These are phyloP conservation scores for Phortica magna DNA, from an alignment of 2,888 invertebrate genomes.

Conservation along the genomic window DNA sequence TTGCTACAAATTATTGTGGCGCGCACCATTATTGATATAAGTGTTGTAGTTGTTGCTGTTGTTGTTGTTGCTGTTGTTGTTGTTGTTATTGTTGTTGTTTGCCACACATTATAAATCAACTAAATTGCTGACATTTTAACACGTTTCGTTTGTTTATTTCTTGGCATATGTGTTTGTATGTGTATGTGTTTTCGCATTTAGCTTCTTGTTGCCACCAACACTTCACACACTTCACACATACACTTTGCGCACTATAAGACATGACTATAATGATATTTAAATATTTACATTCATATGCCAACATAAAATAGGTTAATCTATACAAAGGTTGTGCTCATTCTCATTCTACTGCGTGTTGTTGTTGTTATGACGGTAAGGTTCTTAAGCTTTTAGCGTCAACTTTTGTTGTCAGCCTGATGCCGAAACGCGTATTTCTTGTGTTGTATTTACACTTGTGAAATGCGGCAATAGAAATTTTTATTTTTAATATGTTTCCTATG, in stretches of 20 bases:
- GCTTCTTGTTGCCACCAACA: neutral
- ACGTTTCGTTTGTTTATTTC: slow-evolving; percentile 57
- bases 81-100: slow-evolving; percentile 46
- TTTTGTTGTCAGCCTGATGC: slow-evolving; percentile 52
- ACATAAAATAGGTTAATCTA: slow-evolving; percentile 24
- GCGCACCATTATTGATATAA: neutral
- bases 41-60: slow-evolving; percentile 28
- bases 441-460: slow-evolving; percentile 39
- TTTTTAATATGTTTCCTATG: slow-evolving; percentile 42
- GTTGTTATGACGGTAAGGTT: no score
- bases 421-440: neutral
- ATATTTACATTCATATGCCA: slow-evolving; percentile 62
- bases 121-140: slow-evolving; percentile 72
- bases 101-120: slow-evolving; percentile 66
- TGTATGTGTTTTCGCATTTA: slow-evolving; percentile 8
- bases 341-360: neutral
- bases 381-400: neutral
- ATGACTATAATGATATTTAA: slow-evolving; percentile 69
- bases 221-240: neutral
- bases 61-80: slow-evolving; percentile 43
- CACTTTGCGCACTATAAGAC: neutral
- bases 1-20: slow-evolving; percentile 3
- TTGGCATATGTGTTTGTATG: slow-evolving; percentile 28
- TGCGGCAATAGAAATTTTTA: neutral
- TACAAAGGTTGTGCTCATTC: slow-evolving; percentile 3